A percentile compares a stretch with the other conserved stretches of the same genome.
Conservation (phyloP, 2,113 vertebrate species). For the Petaurus breviceps region DNA sequence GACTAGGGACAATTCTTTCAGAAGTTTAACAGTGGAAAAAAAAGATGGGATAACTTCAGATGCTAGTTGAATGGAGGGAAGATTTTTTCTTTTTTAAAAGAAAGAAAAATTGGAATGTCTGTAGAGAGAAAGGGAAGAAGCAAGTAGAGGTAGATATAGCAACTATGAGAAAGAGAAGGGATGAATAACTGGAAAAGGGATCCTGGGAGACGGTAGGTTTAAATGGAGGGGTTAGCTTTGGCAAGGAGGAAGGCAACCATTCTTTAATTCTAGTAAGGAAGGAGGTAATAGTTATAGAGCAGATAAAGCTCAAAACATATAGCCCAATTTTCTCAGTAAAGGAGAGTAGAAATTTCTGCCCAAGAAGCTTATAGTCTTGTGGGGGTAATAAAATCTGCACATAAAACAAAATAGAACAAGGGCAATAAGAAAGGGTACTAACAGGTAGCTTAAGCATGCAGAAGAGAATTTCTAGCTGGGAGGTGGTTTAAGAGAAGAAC, state of each 20-base stretch:
- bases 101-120: background rate
- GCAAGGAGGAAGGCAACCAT: background rate
- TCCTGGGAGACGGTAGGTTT: background rate
- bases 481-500: background rate
- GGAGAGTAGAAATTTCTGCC: background rate
- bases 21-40: background rate
- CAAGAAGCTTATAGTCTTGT: background rate
- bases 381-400: background rate
- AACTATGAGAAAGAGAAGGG: background rate
- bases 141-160: background rate
- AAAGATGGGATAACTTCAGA: background rate
- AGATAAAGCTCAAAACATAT: background rate
- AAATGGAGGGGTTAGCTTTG: background rate
- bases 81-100: background rate
- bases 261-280: background rate
- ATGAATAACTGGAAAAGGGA: background rate
- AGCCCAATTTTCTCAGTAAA: background rate
- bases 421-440: background rate
- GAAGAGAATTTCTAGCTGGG: background rate
- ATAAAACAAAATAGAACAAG: background rate
- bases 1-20: background rate
- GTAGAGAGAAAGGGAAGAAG: background rate
- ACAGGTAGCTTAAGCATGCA: background rate
- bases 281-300: background rate
- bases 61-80: background rate